Percentiles rank a stretch among this genome's conserved stretches.
Evolutionary conservation across 2,888 invertebrate species (phyloP).

Genomic region (Anarsia innoxiella): DNA sequence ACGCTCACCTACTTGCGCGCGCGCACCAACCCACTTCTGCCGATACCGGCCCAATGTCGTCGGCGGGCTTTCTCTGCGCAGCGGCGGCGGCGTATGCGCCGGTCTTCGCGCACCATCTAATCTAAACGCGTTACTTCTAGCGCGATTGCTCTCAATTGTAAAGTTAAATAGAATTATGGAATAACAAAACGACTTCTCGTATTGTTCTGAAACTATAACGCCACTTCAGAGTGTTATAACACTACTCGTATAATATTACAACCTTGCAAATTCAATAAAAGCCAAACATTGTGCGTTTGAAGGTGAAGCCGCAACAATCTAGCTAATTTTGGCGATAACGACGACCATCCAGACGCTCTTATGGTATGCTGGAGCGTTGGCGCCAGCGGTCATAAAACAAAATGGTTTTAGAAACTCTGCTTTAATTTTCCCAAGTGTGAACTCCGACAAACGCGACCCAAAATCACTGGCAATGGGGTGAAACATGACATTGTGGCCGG

Average conservation of each 20-base stretch:
- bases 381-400: constrained; percentile 23
- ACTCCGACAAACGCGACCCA: constrained; percentile 11
- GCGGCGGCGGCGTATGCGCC: constrained; percentile 18
- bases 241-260: too few species aligned
- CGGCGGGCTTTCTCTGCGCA: constrained; percentile 42
- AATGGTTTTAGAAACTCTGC: constrained; percentile 18
- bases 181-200: too few species aligned
- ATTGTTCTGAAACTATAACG: too few species aligned
- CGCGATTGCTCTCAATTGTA: too few species aligned
- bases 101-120: constrained; percentile 14
- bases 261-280: too few species aligned
- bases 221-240: too few species aligned
- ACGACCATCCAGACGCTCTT: constrained; percentile 12
- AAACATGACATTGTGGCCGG: constrained; percentile 8
- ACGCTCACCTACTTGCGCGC: constrained; percentile 69
- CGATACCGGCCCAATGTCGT: constrained; percentile 53
- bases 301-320: constrained; percentile 14
- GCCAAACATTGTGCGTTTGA: constrained; percentile 10
- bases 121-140: too few species aligned
- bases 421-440: constrained; percentile 22
- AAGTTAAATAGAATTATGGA: too few species aligned
- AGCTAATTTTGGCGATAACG: constrained; percentile 15
- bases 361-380: constrained; percentile 15
- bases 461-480: not conserved
- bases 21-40: constrained; percentile 59